Evolutionary conservation across 1,140 invertebrate genomes (phyloP), one percentile per base, ranked within the genome.

Genomic region (Hormaphis cornu): DNA sequence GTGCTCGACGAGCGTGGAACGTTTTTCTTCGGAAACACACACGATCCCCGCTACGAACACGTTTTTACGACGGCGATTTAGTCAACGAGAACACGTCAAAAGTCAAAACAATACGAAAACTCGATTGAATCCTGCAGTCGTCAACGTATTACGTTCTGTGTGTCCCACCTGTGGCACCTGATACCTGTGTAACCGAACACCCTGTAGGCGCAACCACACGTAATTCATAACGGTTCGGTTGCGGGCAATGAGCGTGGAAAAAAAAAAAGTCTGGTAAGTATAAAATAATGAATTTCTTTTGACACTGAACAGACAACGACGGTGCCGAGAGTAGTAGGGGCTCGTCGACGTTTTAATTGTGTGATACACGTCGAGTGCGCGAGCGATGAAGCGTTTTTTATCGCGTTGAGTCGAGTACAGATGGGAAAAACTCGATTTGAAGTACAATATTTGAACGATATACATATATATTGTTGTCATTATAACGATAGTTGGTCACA

Each of bases 271-370:
- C n/a, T n/a, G n/a, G n/a, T n/a, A n/a, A n/a, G n/a, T n/a, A n/a
- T n/a, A n/a, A n/a, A 30, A 40, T 46, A 63, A 63, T n/a, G n/a
- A 63, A 44, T 63, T 63, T 63, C 40, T 30, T 24, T 46, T 20
- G 40, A 46, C 46, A 37, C 46, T 46, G 22, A 46, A 63, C 7
- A 28, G 37, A 44, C 40, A n/a, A 40, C 58, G 24, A 28, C 24
- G 40, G 16, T 10, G 56, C 9, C 16, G 20, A 37, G 42, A 59
- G 35, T 40, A 8, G 3, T 59, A 46, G 44, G 58, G 16, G 3
- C 58, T n/a, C 58, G 26, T 18, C 40, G 30, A 44, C 24, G 40
- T 63, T 63, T 63, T 63, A 63, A 63, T 63, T 63, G 58, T 46
- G 46, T 44, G 24, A n/a, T 46, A 63, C 40, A 30, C 3, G 26